phyloP scores from a whole-genome alignment of 1,140 invertebrate species.

The Microplitis demolitor region DNA sequence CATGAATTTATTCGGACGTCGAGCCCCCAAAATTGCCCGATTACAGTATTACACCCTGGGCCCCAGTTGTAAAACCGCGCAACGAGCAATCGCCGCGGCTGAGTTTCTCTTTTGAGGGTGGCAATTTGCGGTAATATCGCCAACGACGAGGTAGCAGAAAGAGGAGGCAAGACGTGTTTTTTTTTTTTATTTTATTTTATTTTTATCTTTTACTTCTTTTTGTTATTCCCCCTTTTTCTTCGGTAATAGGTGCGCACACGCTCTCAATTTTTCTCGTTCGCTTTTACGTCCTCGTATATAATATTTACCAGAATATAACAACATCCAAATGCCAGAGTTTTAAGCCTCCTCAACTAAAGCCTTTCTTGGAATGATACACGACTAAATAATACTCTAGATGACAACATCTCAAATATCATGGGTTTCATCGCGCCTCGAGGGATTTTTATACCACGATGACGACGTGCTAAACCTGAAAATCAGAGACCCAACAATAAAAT shows the following conservation, averaged over 20 bases:
- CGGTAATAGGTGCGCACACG: slow-evolving; percentile 15
- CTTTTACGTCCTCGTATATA: neutral
- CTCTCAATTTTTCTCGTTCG: slow-evolving; percentile 2
- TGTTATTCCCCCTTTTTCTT: neutral
- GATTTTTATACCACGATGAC: too few relatives aligned
- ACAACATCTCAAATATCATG: too few relatives aligned
- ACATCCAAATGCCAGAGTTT: neutral
- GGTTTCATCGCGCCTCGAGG: too few relatives aligned
- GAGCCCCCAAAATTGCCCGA: slow-evolving; percentile 57
- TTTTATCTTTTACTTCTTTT: neutral
- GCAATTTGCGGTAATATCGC: slow-evolving; percentile 62
- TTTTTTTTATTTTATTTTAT: neutral
- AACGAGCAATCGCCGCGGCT: slow-evolving; percentile 41
- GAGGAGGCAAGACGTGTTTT: neutral
- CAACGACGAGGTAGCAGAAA: slow-evolving; percentile 45
- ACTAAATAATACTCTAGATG: too few relatives aligned
- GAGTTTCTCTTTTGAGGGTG: slow-evolving; percentile 57
- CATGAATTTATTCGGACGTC: slow-evolving; percentile 58
- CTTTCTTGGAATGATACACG: too few relatives aligned
- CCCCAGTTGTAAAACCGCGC: slow-evolving; percentile 52
- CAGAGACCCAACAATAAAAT: too few relatives aligned
- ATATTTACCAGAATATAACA: neutral
- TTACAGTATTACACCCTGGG: slow-evolving; percentile 53
- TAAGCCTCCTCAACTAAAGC: too few relatives aligned
- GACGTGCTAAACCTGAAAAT: too few relatives aligned